Conservation (phyloP, 2,888 invertebrate genomes). For the Caenorhabditis drosophilae region DNA sequence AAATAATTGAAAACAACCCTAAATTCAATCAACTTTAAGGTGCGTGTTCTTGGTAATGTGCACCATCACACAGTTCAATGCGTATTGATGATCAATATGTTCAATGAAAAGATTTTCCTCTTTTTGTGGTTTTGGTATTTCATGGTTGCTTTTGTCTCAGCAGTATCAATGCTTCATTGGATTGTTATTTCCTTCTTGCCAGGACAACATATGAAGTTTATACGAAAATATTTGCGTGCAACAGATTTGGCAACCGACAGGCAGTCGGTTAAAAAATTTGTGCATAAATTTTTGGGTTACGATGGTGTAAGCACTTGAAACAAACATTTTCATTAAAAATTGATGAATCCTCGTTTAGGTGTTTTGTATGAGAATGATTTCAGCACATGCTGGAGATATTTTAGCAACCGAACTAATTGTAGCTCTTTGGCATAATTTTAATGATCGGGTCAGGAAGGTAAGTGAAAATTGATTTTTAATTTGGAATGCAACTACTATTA, state of each 20-base stretch:
- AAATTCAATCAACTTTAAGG: conserved; percentile 45
- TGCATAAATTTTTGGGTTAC: conserved; percentile 69
- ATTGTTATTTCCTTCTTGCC: conserved; percentile 68
- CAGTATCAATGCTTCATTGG: conserved; percentile 69
- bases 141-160: conserved; percentile 68
- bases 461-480: no score
- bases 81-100: conserved; percentile 69
- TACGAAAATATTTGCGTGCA: conserved; percentile 68
- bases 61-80: conserved; percentile 70
- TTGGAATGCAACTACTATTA: no score
- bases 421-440: conserved; percentile 69
- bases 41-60: conserved; percentile 71
- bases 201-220: conserved; percentile 70
- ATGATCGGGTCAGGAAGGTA: conserved; percentile 68
- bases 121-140: conserved; percentile 70
- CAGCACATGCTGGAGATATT: conserved; percentile 69
- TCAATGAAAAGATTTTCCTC: conserved; percentile 66
- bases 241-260: conserved; percentile 69
- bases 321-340: neutral
- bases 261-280: conserved; percentile 69
- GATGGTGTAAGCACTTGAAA: conserved; percentile 52
- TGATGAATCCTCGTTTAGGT: conserved; percentile 43
- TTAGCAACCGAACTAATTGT: conserved; percentile 69
- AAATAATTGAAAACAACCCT: neutral
- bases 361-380: conserved; percentile 69